These are phyloP conservation scores for Origma solitaria DNA, from an alignment of 2,113 vertebrate genomes.

Conservation along the genomic window DNA sequence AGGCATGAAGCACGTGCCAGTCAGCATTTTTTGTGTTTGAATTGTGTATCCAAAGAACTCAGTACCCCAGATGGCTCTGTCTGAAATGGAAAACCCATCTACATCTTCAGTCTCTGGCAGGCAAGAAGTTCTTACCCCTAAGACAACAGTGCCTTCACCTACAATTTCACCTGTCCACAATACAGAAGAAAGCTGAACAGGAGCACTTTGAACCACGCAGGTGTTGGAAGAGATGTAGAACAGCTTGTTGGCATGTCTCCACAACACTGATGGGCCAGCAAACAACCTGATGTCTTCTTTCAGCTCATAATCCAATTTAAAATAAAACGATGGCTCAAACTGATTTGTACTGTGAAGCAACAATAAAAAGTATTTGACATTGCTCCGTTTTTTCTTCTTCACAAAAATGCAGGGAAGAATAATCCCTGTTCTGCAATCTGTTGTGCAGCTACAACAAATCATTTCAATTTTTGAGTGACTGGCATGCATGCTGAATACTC, in stretches of 20 bases:
- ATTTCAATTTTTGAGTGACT: slow-evolving; percentile 63
- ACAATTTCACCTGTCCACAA: slow-evolving; percentile 76
- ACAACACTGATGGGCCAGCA: slow-evolving; percentile 82
- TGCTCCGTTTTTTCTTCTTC: slow-evolving; percentile 43
- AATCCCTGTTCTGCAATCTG: slow-evolving; percentile 71
- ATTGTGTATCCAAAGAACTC: slow-evolving; percentile 71
- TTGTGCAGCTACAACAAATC: slow-evolving; percentile 68
- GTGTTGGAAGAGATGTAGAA: slow-evolving; percentile 72
- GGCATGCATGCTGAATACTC: slow-evolving; percentile 48
- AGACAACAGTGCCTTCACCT: slow-evolving; percentile 68
- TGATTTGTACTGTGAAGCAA: slow-evolving; percentile 70
- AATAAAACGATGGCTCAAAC: slow-evolving; percentile 72
- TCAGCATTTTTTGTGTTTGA: slow-evolving; percentile 66
- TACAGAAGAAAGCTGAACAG: slow-evolving; percentile 72
- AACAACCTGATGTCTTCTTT: slow-evolving; percentile 73
- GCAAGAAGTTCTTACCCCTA: slow-evolving; percentile 67
- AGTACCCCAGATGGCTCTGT: slow-evolving; percentile 52
- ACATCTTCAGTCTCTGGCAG: neutral
- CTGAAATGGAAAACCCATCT: neutral
- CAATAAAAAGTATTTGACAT: slow-evolving; percentile 74
- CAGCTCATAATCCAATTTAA: slow-evolving; percentile 77
- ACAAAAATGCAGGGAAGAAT: slow-evolving; percentile 76
- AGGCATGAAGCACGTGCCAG: slow-evolving; percentile 74
- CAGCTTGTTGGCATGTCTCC: slow-evolving; percentile 72
- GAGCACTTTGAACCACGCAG: slow-evolving; percentile 65